Evolutionary conservation across 2,888 invertebrate genomes (phyloP), one percentile per base, ranked within the genome.

Genomic region (Tetanocera ferruginea): DNA sequence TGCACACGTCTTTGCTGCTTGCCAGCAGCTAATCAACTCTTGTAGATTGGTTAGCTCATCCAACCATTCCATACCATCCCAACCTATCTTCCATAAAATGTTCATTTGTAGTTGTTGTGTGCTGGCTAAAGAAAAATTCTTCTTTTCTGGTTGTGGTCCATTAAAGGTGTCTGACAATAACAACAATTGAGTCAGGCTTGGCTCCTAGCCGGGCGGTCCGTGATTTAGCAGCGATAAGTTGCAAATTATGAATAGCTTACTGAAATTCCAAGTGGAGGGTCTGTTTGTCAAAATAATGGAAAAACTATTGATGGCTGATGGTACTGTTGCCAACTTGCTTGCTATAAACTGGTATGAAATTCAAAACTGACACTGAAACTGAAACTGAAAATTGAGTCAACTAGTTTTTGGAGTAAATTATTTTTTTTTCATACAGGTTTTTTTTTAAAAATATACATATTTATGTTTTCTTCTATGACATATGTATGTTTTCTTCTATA

Each of bases 191-290:
- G 43, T 2, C 43, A 43, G 43, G 43, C 43, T 43, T 43, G 43
- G 23, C 43, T 37, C 34, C 17, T 14, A 37, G 67, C 69, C 28
- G 69, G 69, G 69, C 69, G 69, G 69, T 71, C 71, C 19, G 3
- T 9, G 62, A 19, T 70, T 23, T 51, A 25, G 11, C 49, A 17
- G 17, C 25, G 49, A 28, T 51, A 6, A 51, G 31, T 25, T 51
- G 69, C 69, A 70, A 70, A 25, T 70, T 17, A 19, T 25, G 19
- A 19, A 9, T 17, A 71, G 55, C 51, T 67, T 37, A 34, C 67
- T 37, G 67, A 19, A 37, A 34, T n/a, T 67, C 67, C 5, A 67
- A 43, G 37, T 37, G 67, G 67, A 19, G 37, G 67, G 67, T 67
- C 67, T n/a, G 37, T 37, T 23, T 37, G 37, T 67, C 67, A 37